Percentiles rank a stretch among this genome's conserved stretches.
Evolutionary conservation across 2,888 invertebrate species (phyloP).

Genomic region (Nipponacmea schrenckii): DNA sequence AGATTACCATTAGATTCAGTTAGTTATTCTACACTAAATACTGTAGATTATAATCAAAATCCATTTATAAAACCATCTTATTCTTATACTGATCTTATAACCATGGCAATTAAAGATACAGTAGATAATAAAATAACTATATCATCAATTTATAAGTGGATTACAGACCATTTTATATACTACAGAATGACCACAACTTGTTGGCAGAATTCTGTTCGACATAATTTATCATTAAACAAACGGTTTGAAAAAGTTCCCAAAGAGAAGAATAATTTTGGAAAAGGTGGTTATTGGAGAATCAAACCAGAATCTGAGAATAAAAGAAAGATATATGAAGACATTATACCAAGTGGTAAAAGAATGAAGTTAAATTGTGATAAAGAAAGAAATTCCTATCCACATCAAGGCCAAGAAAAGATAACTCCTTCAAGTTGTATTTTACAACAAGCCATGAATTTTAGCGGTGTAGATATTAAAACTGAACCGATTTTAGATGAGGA

Average conservation of each 20-base stretch:
- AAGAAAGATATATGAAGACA: background rate
- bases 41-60: background rate
- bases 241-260: background rate
- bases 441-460: too few relatives aligned
- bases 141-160: constrained; percentile 4
- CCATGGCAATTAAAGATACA: background rate
- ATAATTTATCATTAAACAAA: background rate
- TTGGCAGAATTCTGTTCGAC: background rate
- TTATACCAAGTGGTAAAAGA: background rate
- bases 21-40: too few relatives aligned
- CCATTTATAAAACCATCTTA: background rate
- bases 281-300: constrained; percentile 7
- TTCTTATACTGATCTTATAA: background rate
- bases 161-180: background rate
- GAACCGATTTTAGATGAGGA: too few relatives aligned
- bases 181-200: background rate
- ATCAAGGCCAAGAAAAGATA: too few relatives aligned
- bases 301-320: background rate
- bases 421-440: too few relatives aligned
- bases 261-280: background rate
- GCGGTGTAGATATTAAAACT: too few relatives aligned
- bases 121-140: background rate
- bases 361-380: background rate
- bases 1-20: too few relatives aligned
- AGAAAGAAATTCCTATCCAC: too few relatives aligned